Conservation (phyloP, 2,797 vertebrate species). For the Neosilurus hyrtlii region DNA sequence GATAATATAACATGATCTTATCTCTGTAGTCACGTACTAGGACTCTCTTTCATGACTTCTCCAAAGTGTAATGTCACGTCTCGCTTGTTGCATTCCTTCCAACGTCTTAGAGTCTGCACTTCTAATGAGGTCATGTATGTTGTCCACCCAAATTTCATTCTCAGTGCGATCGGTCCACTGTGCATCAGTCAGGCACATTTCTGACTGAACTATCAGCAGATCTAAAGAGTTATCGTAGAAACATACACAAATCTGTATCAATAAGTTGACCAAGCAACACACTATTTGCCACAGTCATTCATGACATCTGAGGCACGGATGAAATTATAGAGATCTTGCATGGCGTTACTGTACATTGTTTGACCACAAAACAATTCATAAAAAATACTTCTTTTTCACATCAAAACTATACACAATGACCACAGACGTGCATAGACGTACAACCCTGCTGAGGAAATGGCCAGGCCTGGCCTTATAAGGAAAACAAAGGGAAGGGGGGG, state of each 20-base stretch:
- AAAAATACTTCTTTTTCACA: constrained; percentile 38
- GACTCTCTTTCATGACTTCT: constrained; percentile 11
- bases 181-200: not conserved
- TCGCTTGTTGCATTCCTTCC: constrained; percentile 17
- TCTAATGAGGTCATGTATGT: constrained; percentile 32
- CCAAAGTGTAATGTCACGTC: not conserved
- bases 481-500: constrained; percentile 79
- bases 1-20: not conserved
- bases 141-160: not conserved
- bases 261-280: constrained; percentile 15
- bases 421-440: constrained; percentile 55
- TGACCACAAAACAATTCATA: not conserved
- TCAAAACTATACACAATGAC: constrained; percentile 32
- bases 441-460: constrained; percentile 79
- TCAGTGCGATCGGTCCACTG: not conserved
- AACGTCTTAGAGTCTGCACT: constrained; percentile 23
- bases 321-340: constrained; percentile 1
- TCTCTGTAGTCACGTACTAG: constrained; percentile 19
- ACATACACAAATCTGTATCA: not conserved
- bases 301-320: not conserved
- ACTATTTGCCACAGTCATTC: not conserved
- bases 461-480: constrained; percentile 82
- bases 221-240: constrained; percentile 8
- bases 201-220: constrained; percentile 10
- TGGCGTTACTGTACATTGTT: not conserved